phyloP scores from a whole-genome alignment of 2,888 invertebrate species.

The Agrotis puta region DNA sequence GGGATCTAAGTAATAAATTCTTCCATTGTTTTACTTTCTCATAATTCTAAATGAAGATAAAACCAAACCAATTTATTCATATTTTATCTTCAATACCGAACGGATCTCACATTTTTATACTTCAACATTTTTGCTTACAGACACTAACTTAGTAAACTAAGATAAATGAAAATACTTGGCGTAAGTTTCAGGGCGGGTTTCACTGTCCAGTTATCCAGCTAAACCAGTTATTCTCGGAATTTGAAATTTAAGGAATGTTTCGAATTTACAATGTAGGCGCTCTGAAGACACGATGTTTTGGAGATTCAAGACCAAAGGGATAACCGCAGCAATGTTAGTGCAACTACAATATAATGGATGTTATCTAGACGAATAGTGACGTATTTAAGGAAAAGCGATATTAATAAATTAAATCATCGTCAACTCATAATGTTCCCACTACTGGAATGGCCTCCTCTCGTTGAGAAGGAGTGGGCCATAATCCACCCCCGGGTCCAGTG shows the following conservation, averaged over 20 bases:
- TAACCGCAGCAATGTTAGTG: constrained; percentile 55
- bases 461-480: too few species aligned
- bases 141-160: constrained; percentile 58
- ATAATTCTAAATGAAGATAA: constrained; percentile 17
- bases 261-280: constrained; percentile 65
- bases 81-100: constrained; percentile 20
- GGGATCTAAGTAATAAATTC: constrained; percentile 11
- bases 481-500: too few species aligned
- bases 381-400: background rate
- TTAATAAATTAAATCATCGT: background rate
- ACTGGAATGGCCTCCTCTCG: too few species aligned
- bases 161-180: constrained; percentile 68
- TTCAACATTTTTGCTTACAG: constrained; percentile 50
- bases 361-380: background rate
- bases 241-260: constrained; percentile 75
- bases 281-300: constrained; percentile 59
- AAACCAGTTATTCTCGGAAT: constrained; percentile 71
- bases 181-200: constrained; percentile 65
- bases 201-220: constrained; percentile 69
- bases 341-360: constrained; percentile 37
- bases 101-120: constrained; percentile 37
- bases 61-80: constrained; percentile 22
- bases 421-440: too few species aligned
- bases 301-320: constrained; percentile 61
- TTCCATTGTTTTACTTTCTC: constrained; percentile 11